Evolutionary conservation across 1,140 invertebrate genomes (phyloP).

Genomic region (Neodiprion pinetum): DNA sequence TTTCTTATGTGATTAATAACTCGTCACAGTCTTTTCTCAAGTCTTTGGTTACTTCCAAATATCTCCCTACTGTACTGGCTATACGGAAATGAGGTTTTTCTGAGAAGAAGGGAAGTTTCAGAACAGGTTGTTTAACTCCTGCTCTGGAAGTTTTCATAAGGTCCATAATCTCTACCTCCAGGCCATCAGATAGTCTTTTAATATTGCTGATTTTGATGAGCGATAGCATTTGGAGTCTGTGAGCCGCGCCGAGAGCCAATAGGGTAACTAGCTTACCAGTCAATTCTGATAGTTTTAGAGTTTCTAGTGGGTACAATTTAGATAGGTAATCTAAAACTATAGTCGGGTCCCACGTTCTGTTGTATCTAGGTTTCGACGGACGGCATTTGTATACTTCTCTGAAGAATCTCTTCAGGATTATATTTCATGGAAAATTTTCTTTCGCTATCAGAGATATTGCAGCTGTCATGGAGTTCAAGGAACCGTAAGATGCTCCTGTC

Average conservation of each 20-base stretch:
- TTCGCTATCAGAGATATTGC: too few species aligned
- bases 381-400: too few species aligned
- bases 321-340: slow-evolving; percentile 17
- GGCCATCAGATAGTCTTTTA: neutral
- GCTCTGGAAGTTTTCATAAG: slow-evolving; percentile 22
- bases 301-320: slow-evolving; percentile 11
- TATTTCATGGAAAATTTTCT: too few species aligned
- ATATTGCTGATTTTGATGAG: slow-evolving; percentile 31
- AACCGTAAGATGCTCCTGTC: too few species aligned
- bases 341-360: too few species aligned
- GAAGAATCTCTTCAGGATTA: too few species aligned
- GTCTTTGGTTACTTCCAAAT: slow-evolving; percentile 2
- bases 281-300: slow-evolving; percentile 21
- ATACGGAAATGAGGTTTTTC: slow-evolving; percentile 19
- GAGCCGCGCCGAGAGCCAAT: slow-evolving; percentile 27
- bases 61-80: slow-evolving; percentile 15
- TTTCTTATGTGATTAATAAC: slow-evolving; percentile 27
- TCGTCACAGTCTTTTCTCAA: neutral
- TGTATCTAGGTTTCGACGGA: too few species aligned
- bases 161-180: slow-evolving; percentile 30
- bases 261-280: slow-evolving; percentile 26
- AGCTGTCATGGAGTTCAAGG: too few species aligned
- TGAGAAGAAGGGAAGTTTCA: slow-evolving; percentile 14
- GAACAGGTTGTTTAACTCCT: slow-evolving; percentile 10
- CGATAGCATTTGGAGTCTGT: slow-evolving; percentile 31